Evolutionary conservation across 1,140 invertebrate species (phyloP).

Genomic region (Orchesella cincta): DNA sequence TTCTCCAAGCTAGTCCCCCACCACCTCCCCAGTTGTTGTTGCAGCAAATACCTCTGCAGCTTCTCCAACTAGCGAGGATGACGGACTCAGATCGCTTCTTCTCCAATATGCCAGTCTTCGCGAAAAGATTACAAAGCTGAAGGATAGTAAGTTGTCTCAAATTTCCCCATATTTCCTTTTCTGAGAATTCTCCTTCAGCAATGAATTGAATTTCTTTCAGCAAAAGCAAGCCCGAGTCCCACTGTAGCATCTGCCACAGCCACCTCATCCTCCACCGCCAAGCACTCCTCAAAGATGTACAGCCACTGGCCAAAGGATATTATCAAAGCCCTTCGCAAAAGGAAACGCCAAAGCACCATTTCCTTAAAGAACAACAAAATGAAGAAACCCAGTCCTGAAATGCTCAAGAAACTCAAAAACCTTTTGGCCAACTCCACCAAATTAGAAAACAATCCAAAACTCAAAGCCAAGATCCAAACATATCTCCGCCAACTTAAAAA

Average conservation of each 20-base stretch:
- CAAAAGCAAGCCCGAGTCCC: background rate
- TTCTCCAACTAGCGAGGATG: constrained; percentile 33
- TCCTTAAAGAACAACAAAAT: constrained; percentile 26
- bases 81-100: constrained; percentile 45
- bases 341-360: constrained; percentile 16
- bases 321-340: constrained; percentile 2
- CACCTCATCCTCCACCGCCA: background rate
- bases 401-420: constrained; percentile 14
- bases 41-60: background rate
- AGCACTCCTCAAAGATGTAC: constrained; percentile 4
- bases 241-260: background rate
- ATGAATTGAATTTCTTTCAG: background rate
- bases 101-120: constrained; percentile 47
- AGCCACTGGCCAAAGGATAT: constrained; percentile 18
- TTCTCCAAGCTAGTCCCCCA: too few species aligned
- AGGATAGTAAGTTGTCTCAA: constrained; percentile 29
- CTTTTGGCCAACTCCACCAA: constrained; percentile 12
- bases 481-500: constrained; percentile 1
- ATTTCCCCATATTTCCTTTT: background rate
- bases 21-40: constrained; percentile 16
- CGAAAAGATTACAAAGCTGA: constrained; percentile 48
- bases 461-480: constrained; percentile 1
- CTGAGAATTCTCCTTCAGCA: too few species aligned
- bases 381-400: constrained; percentile 22
- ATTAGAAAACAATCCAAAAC: constrained; percentile 12